Percentiles rank a stretch among this genome's conserved stretches.
phyloP scores from a whole-genome alignment of 2,113 vertebrate genomes.

The Toxotes jaculatrix region DNA sequence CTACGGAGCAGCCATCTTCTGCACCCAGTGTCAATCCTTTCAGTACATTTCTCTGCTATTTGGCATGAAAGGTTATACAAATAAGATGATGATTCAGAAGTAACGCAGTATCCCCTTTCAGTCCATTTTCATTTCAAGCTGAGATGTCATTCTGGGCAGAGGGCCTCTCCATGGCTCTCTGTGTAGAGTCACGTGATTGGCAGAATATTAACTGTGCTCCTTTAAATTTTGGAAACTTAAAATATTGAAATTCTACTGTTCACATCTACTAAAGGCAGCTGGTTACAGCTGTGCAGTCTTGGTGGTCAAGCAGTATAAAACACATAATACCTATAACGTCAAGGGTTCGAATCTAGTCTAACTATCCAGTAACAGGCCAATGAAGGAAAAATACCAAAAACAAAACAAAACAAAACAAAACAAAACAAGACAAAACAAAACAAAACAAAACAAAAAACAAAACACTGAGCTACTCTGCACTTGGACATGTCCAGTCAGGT shows the following conservation, averaged over 20 bases:
- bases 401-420: neutral
- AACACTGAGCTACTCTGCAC: neutral
- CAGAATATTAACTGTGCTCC: constrained; percentile 9
- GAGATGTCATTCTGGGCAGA: constrained; percentile 43
- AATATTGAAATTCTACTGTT: neutral
- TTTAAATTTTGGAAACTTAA: constrained; percentile 1
- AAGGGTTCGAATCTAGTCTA: neutral
- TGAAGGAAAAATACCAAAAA: neutral
- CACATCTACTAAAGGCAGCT: neutral
- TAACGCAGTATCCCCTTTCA: constrained; percentile 62
- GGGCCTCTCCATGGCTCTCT: constrained; percentile 6
- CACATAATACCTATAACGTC: neutral
- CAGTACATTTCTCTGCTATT: constrained; percentile 51
- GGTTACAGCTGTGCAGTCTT: neutral
- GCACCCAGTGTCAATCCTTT: constrained; percentile 46
- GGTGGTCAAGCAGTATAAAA: neutral
- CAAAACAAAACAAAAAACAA: neutral
- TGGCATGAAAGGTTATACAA: constrained; percentile 51
- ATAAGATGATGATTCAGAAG: constrained; percentile 53
- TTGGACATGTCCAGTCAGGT: neutral
- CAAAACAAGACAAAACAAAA: too few relatives aligned
- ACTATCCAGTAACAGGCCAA: neutral
- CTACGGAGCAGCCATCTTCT: constrained; percentile 60
- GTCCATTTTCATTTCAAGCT: constrained; percentile 56
- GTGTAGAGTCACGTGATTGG: constrained; percentile 16